phyloP scores from a whole-genome alignment of 2,797 vertebrate species.

The Acanthurus tractus region DNA sequence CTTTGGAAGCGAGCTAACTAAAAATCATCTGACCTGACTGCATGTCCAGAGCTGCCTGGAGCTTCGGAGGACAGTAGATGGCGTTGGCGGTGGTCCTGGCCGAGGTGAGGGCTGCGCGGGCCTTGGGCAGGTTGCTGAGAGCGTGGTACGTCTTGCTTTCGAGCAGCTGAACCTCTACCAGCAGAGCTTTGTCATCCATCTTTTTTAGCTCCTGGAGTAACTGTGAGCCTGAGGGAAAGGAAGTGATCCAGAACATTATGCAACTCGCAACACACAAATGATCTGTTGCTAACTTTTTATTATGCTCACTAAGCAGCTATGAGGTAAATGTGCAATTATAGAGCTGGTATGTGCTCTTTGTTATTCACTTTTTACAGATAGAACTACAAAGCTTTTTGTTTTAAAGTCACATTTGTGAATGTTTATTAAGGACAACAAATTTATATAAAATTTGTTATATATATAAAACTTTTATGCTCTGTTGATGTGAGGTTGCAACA shows the following conservation, averaged over 20 bases:
- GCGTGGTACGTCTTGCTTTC: constrained; percentile 99
- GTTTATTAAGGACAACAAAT: background rate
- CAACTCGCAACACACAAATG: background rate
- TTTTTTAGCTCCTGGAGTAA: constrained; percentile 97
- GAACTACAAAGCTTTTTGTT: background rate
- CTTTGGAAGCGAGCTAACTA: background rate
- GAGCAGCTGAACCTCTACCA: constrained; percentile 98
- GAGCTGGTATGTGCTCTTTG: background rate
- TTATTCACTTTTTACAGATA: background rate
- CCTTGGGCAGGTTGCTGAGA: constrained; percentile 98
- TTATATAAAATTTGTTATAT: background rate
- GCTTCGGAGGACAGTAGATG: constrained; percentile 98
- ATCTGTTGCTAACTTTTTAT: constrained; percentile 4
- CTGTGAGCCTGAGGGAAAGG: constrained; percentile 88
- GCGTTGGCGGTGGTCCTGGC: constrained; percentile 98
- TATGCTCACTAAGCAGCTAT: background rate
- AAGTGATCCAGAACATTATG: background rate
- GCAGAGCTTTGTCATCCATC: constrained; percentile 99
- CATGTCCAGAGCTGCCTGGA: constrained; percentile 99
- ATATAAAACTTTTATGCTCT: background rate
- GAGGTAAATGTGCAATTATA: background rate
- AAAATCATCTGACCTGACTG: constrained; percentile 90
- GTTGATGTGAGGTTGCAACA: background rate
- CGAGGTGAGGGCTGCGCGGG: constrained; percentile 97
- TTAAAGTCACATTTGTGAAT: no score